These are phyloP conservation scores for Ornithoptera priamus DNA, from an alignment of 2,888 invertebrate species.

Conservation along the genomic window DNA sequence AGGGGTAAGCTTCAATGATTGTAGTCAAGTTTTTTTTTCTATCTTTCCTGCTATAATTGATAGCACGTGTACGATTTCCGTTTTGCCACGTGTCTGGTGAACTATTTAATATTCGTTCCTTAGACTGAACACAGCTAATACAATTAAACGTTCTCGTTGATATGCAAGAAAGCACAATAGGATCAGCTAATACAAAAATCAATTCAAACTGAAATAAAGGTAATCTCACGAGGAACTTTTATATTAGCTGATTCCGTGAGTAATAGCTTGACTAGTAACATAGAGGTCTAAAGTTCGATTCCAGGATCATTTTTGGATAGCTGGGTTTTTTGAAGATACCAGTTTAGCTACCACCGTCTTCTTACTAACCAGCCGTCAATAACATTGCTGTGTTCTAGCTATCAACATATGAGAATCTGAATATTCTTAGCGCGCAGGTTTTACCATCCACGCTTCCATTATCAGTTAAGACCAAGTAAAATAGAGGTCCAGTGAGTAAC, in stretches of 20 bases:
- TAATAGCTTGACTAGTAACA: too few species aligned
- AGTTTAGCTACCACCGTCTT: too few species aligned
- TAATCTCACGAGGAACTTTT: slow-evolving; percentile 44
- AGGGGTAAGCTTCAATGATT: slow-evolving; percentile 51
- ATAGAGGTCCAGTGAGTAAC: too few species aligned
- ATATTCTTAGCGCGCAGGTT: too few species aligned
- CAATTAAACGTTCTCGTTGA: slow-evolving; percentile 38
- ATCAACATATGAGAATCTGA: too few species aligned
- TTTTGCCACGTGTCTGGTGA: slow-evolving; percentile 69
- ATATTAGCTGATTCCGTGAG: neutral
- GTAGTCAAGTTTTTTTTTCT: slow-evolving; percentile 55
- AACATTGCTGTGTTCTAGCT: too few species aligned
- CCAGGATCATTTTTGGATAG: too few species aligned
- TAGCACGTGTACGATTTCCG: slow-evolving; percentile 75
- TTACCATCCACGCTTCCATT: too few species aligned
- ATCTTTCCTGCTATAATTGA: slow-evolving; percentile 68
- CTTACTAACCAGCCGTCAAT: too few species aligned
- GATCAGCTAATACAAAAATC: slow-evolving; percentile 51
- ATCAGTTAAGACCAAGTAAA: too few species aligned
- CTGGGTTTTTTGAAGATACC: too few species aligned
- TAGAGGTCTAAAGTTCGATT: too few species aligned
- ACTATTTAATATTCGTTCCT: slow-evolving; percentile 71
- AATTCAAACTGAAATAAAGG: slow-evolving; percentile 58
- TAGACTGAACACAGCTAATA: slow-evolving; percentile 45
- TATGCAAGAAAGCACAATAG: slow-evolving; percentile 48